Conservation (phyloP, 2,113 vertebrate genomes). For the Melanocharis versteri region DNA sequence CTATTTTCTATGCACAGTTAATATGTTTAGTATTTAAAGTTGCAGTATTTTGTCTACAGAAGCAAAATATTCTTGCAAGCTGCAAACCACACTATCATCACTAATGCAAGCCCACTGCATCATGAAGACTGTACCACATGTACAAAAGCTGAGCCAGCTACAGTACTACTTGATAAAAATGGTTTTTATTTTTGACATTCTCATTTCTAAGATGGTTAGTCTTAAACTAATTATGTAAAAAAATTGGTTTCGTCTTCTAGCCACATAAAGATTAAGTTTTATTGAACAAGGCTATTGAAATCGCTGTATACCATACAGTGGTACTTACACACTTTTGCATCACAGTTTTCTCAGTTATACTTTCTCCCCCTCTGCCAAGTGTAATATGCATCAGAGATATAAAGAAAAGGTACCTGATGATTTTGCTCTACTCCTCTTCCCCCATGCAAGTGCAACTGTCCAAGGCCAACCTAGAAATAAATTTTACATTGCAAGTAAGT, state of each 20-base stretch:
- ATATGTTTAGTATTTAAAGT: background rate
- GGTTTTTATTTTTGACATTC: background rate
- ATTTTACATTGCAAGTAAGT: background rate
- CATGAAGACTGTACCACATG: background rate
- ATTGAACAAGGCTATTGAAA: background rate
- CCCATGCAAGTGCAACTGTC: slow-evolving; percentile 94
- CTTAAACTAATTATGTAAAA: background rate
- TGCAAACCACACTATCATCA: background rate
- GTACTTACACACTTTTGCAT: background rate
- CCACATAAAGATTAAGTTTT: background rate
- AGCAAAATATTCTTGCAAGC: background rate
- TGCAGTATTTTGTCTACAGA: background rate
- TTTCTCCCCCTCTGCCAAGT: background rate
- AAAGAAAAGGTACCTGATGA: slow-evolving; percentile 82
- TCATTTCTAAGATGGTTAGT: background rate
- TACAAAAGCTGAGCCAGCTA: background rate
- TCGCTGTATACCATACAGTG: background rate
- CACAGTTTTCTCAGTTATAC: background rate
- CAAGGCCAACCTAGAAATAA: slow-evolving; percentile 87
- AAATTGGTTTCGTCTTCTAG: background rate
- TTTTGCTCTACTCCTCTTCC: slow-evolving; percentile 97
- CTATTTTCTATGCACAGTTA: background rate
- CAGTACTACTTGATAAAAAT: background rate
- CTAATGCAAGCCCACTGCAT: background rate
- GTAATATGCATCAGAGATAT: background rate